Conservation (phyloP, 92 coral and sea anemone genomes). For the Heteractis magnifica region DNA sequence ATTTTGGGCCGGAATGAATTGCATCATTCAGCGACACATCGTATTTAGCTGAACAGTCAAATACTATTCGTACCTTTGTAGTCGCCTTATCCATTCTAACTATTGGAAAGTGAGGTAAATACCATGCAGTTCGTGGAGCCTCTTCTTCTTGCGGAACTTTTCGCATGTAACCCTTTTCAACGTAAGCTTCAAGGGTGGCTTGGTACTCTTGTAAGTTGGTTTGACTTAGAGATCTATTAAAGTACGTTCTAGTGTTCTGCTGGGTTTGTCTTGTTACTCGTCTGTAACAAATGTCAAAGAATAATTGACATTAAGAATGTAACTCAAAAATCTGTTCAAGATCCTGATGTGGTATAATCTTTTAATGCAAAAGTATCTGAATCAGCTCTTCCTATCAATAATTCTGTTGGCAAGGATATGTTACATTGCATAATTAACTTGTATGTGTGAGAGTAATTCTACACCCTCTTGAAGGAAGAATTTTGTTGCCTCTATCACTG, state of each 20-base stretch:
- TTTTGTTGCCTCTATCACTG: conserved; percentile 27
- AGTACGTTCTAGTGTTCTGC: too few species aligned
- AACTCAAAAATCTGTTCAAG: conserved; percentile 12
- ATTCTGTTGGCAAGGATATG: conserved; percentile 37
- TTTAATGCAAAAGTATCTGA: conserved; percentile 14
- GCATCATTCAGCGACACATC: conserved; percentile 46
- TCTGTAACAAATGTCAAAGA: conserved; percentile 5
- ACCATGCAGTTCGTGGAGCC: conserved; percentile 49
- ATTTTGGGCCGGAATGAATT: conserved; percentile 59
- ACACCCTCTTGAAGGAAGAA: conserved; percentile 22
- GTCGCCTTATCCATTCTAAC: conserved; percentile 60
- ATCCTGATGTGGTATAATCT: conserved; percentile 5
- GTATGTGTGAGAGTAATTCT: conserved; percentile 33
- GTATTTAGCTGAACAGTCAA: too few species aligned
- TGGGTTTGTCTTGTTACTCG: too few species aligned
- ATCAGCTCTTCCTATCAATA: conserved; percentile 14
- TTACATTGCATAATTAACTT: conserved; percentile 37
- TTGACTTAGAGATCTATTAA: too few species aligned
- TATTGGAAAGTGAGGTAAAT: conserved; percentile 56
- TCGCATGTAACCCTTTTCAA: conserved; percentile 50
- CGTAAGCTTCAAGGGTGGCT: conserved; percentile 38
- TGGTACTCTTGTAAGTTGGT: conserved; percentile 56
- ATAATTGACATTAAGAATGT: neutral
- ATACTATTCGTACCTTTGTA: conserved; percentile 37
- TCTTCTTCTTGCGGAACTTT: conserved; percentile 32